phyloP scores from a whole-genome alignment of 2,113 vertebrate species.

The Ovis canadensis region DNA sequence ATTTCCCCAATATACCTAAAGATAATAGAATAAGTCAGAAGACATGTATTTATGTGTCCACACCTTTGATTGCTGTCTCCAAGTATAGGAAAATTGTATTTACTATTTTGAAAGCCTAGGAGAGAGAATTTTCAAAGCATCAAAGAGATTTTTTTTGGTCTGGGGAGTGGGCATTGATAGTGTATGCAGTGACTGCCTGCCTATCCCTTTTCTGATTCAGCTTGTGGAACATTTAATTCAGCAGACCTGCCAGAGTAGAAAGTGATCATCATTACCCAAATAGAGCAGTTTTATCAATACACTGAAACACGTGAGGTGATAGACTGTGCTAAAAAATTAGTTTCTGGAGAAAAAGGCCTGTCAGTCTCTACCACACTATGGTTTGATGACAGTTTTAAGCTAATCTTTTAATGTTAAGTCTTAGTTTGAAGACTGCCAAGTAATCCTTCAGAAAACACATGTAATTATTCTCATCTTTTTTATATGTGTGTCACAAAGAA shows the following conservation, averaged over 20 bases:
- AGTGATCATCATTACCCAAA: background rate
- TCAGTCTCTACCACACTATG: background rate
- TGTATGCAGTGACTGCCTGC: background rate
- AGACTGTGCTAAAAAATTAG: background rate
- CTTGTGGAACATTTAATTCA: background rate
- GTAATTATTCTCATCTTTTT: background rate
- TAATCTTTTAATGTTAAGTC: background rate
- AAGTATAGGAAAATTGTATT: background rate
- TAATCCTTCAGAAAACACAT: constrained; percentile 13
- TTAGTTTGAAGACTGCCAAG: background rate
- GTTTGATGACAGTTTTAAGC: constrained; percentile 32
- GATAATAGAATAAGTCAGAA: background rate
- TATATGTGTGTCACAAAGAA: background rate
- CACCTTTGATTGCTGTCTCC: background rate
- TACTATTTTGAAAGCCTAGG: constrained; percentile 11
- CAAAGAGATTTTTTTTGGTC: background rate
- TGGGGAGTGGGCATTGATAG: background rate
- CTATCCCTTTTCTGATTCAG: background rate
- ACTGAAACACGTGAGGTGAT: background rate
- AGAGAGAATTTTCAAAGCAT: background rate
- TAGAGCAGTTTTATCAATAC: background rate
- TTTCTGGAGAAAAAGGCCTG: background rate
- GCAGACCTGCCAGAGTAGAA: background rate
- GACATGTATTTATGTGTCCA: background rate
- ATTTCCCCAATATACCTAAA: background rate